Conservation (phyloP, 2,888 invertebrate species). For the Hipparchia sbordonii region DNA sequence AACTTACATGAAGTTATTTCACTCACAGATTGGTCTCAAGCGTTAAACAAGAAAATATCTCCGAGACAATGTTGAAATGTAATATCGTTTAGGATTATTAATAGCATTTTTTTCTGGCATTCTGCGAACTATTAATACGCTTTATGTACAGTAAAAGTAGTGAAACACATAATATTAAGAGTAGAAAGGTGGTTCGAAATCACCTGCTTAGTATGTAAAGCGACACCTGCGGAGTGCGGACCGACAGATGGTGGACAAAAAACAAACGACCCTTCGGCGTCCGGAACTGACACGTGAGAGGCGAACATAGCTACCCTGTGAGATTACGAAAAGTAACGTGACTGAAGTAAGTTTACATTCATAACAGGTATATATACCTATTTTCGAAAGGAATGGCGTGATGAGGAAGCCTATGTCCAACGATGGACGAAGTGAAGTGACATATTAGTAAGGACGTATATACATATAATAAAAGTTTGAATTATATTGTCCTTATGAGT, state of each 20-base stretch:
- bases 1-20: too few relatives aligned
- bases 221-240: slow-evolving; percentile 75
- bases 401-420: too few relatives aligned
- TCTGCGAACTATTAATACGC: slow-evolving; percentile 1
- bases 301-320: slow-evolving; percentile 40
- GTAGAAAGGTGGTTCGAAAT: slow-evolving; percentile 66
- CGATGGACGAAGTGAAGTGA: too few relatives aligned
- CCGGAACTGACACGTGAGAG: slow-evolving; percentile 49
- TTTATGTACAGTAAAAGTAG: slow-evolving; percentile 28
- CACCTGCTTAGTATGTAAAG: slow-evolving; percentile 78
- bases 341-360: neutral
- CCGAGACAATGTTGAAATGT: too few relatives aligned
- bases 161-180: slow-evolving; percentile 29
- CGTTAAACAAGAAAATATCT: too few relatives aligned
- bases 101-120: too few relatives aligned
- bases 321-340: slow-evolving; percentile 24
- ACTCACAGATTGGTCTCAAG: too few relatives aligned
- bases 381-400: too few relatives aligned
- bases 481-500: too few relatives aligned
- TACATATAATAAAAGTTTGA: neutral
- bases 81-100: too few relatives aligned
- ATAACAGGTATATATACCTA: neutral
- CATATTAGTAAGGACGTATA: neutral
- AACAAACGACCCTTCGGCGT: slow-evolving; percentile 53
- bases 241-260: slow-evolving; percentile 74